These are phyloP conservation scores for Oryzias melastigma DNA, from an alignment of 2,113 vertebrate species.

Conservation along the genomic window DNA sequence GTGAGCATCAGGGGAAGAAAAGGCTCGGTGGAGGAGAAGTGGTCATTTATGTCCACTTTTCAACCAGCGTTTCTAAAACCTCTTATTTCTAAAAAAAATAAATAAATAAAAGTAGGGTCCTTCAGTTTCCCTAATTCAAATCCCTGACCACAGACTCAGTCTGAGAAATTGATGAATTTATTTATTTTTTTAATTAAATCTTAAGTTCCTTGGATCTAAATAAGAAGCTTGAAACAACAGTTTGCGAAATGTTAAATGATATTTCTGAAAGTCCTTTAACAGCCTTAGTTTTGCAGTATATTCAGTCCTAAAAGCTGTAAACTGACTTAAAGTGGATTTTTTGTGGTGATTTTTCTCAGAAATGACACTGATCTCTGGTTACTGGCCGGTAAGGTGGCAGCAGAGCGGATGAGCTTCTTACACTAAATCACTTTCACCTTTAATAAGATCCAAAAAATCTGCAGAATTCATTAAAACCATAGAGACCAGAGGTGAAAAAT, in stretches of 20 bases:
- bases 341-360: conserved; percentile 19
- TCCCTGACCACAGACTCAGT: conserved; percentile 38
- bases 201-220: conserved; percentile 22
- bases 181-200: conserved; percentile 49
- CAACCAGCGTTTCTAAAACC: conserved; percentile 8
- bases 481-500: conserved; percentile 54
- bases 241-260: no score
- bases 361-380: conserved; percentile 29
- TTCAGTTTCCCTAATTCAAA: conserved; percentile 42
- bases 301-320: conserved; percentile 30
- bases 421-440: conserved; percentile 44
- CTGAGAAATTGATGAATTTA: conserved; percentile 55
- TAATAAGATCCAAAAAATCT: conserved; percentile 42
- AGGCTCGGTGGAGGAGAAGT: background rate
- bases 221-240: conserved; percentile 18
- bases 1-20: conserved; percentile 5
- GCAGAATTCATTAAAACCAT: no score
- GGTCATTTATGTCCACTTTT: conserved; percentile 28
- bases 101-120: conserved; percentile 53
- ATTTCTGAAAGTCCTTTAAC: no score
- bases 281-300: no score
- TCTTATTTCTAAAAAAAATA: conserved; percentile 15
- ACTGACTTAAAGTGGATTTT: background rate
- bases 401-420: conserved; percentile 18
- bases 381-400: conserved; percentile 17